These are phyloP conservation scores for Nibea albiflora DNA, from an alignment of 2,113 vertebrate species.

Conservation along the genomic window DNA sequence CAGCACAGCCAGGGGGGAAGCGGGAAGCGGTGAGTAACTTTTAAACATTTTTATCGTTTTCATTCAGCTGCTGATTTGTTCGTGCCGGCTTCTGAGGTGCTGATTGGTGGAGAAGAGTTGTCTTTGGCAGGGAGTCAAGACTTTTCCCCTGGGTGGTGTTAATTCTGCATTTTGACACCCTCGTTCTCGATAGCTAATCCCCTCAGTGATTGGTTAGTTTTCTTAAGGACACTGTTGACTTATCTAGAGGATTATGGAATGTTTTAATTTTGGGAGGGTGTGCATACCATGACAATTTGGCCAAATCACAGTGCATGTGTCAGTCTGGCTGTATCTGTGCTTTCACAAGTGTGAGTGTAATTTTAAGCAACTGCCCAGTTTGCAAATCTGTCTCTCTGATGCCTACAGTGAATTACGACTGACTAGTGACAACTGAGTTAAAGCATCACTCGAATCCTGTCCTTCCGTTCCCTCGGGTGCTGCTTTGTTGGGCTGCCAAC, in stretches of 20 bases:
- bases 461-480: constrained; percentile 35
- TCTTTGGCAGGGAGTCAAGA: constrained; percentile 61
- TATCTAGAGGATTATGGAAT: constrained; percentile 45
- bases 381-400: constrained; percentile 14
- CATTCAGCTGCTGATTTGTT: constrained; percentile 60
- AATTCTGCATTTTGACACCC: constrained; percentile 60
- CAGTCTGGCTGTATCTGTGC: constrained; percentile 9
- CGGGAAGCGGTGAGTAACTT: constrained; percentile 79
- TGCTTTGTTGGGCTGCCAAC: constrained; percentile 56
- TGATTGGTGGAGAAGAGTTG: constrained; percentile 58
- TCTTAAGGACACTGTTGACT: constrained; percentile 48
- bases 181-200: constrained; percentile 31
- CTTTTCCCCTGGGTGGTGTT: constrained; percentile 58
- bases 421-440: constrained; percentile 37
- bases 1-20: constrained; percentile 50
- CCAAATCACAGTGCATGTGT: constrained; percentile 4
- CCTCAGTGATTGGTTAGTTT: constrained; percentile 54
- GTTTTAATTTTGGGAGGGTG: constrained; percentile 30
- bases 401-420: constrained; percentile 39
- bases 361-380: constrained; percentile 5
- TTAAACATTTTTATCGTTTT: constrained; percentile 68
- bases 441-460: constrained; percentile 40
- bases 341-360: constrained; percentile 9
- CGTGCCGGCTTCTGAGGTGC: constrained; percentile 12
- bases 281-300: background rate